Conservation (phyloP, 2,888 invertebrate species). For the Scelioninae gen. 1 region DNA sequence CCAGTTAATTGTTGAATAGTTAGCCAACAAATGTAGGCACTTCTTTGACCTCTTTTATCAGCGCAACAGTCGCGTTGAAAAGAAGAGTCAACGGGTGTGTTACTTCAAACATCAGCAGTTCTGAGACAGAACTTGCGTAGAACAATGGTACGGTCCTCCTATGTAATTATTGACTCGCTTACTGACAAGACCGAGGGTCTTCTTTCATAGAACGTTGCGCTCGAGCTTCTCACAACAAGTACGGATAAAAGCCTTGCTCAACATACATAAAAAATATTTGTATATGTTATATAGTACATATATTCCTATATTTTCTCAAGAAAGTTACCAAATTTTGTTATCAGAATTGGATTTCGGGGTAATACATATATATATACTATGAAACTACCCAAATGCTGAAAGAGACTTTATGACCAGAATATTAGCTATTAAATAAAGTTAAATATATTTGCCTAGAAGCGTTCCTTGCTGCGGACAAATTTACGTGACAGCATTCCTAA, state of each 20-base stretch:
- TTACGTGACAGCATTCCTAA: constrained; percentile 35
- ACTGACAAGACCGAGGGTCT: constrained; percentile 73
- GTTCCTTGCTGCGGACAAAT: constrained; percentile 38
- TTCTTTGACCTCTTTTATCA: too few species aligned
- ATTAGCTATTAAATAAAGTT: constrained; percentile 63
- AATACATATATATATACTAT: background rate
- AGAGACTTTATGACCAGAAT: constrained; percentile 45
- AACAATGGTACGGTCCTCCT: constrained; percentile 79
- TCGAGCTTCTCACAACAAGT: constrained; percentile 58
- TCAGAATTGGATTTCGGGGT: too few species aligned
- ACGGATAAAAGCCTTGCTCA: too few species aligned
- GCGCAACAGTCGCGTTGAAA: constrained; percentile 43
- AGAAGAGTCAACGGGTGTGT: constrained; percentile 57
- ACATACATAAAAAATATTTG: too few species aligned
- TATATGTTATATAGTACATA: too few species aligned
- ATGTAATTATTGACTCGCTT: constrained; percentile 77
- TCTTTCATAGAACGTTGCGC: constrained; percentile 64
- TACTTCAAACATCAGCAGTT: constrained; percentile 70
- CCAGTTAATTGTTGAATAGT: too few species aligned
- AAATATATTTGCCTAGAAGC: constrained; percentile 48
- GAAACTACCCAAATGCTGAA: background rate
- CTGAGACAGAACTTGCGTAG: constrained; percentile 72
- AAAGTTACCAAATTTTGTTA: too few species aligned
- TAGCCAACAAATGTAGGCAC: too few species aligned
- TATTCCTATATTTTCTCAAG: too few species aligned